These are phyloP conservation scores for Drosophila dives DNA, from an alignment of 2,888 invertebrate genomes.

Conservation along the genomic window DNA sequence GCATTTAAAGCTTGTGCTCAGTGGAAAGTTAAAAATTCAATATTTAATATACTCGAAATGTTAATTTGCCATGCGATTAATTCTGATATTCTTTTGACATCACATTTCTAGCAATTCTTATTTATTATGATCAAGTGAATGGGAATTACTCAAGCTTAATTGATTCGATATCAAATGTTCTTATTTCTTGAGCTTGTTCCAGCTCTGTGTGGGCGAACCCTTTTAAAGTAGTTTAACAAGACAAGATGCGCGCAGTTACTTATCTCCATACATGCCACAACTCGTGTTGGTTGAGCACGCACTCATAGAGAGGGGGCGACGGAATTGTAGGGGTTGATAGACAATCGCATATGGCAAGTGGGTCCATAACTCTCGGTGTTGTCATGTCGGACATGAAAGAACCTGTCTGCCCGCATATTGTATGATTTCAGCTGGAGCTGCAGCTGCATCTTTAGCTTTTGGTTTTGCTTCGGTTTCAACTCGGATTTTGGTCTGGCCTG, in stretches of 20 bases:
- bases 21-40: not conserved
- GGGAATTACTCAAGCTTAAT: constrained; percentile 6
- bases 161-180: constrained; percentile 6
- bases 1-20: not conserved
- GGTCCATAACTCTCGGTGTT: constrained; percentile 73
- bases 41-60: not conserved
- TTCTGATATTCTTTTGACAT: not conserved
- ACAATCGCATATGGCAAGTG: constrained; percentile 57
- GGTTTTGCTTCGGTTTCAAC: constrained; percentile 22
- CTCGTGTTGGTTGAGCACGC: constrained; percentile 6
- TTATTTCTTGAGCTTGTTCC: constrained; percentile 13
- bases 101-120: not conserved
- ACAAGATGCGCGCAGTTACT: constrained; percentile 22
- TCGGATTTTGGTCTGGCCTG: constrained; percentile 45
- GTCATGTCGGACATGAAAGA: constrained; percentile 77
- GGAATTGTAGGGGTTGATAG: constrained; percentile 5
- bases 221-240: constrained; percentile 4
- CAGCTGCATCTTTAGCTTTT: constrained; percentile 3
- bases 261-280: constrained; percentile 27
- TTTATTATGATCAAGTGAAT: not conserved
- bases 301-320: not conserved
- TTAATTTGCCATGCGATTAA: not conserved
- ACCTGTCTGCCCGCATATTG: constrained; percentile 66
- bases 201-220: constrained; percentile 16
- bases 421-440: constrained; percentile 34